Percentiles rank a stretch among this genome's conserved stretches.
phyloP scores from a whole-genome alignment of 2,888 invertebrate genomes.

The Chalcosyrphus nemorum region DNA sequence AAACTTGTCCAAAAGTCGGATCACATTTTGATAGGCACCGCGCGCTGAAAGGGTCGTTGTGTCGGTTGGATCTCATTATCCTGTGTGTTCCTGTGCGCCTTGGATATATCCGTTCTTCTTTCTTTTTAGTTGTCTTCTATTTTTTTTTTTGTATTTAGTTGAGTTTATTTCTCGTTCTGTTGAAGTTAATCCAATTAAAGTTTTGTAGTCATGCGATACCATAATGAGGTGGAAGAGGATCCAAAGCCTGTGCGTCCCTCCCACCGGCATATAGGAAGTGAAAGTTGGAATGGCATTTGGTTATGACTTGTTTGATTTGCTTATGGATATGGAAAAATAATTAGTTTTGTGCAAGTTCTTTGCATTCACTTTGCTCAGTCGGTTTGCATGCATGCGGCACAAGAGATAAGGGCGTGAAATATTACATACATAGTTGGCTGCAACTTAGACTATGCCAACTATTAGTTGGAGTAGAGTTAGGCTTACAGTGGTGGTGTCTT shows the following conservation, averaged over 20 bases:
- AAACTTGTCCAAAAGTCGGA: slow-evolving; percentile 69
- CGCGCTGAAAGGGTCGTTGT: slow-evolving; percentile 45
- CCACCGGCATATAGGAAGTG: not conserved
- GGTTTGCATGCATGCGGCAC: not conserved
- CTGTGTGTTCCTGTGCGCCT: slow-evolving; percentile 58
- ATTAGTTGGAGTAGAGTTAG: not conserved
- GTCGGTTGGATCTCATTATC: slow-evolving; percentile 53
- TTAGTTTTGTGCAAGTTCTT: slow-evolving; percentile 36
- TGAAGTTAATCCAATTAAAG: slow-evolving; percentile 72
- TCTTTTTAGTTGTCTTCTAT: too few relatives aligned
- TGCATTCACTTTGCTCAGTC: not conserved
- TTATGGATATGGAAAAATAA: slow-evolving; percentile 23
- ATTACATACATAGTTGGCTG: not conserved
- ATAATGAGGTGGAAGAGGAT: slow-evolving; percentile 35
- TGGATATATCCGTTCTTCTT: slow-evolving; percentile 61
- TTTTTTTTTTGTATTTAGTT: too few relatives aligned
- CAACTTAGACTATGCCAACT: not conserved
- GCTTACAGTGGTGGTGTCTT: too few relatives aligned
- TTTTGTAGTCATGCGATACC: slow-evolving; percentile 66
- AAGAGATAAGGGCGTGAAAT: not conserved
- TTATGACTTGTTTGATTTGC: slow-evolving; percentile 3
- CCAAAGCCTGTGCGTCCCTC: too few relatives aligned
- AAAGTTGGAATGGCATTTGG: slow-evolving; percentile 22
- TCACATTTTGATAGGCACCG: slow-evolving; percentile 66
- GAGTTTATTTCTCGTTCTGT: slow-evolving; percentile 54